phyloP scores from a whole-genome alignment of 2,113 vertebrate species.

The human region DNA sequence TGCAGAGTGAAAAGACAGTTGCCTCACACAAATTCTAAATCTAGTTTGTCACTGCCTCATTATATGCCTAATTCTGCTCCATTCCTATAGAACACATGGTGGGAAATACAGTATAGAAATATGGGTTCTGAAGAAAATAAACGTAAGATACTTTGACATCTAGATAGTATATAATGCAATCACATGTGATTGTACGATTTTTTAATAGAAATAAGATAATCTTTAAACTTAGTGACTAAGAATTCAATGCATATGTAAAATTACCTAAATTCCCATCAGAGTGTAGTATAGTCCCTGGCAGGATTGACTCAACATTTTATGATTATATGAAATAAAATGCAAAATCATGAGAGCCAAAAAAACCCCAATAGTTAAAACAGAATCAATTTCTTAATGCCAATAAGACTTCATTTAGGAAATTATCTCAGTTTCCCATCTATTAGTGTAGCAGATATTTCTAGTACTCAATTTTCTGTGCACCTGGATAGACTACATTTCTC shows the following conservation, averaged over 20 bases:
- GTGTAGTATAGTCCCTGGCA: not conserved
- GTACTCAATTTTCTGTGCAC: not conserved
- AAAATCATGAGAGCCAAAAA: not conserved
- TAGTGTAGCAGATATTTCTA: not conserved
- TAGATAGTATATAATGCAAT: not conserved
- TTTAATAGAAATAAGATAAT: not conserved
- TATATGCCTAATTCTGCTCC: not conserved
- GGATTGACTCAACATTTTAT: not conserved
- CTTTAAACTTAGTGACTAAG: not conserved
- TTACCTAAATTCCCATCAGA: not conserved
- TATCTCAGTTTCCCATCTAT: not conserved
- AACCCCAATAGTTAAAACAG: not conserved
- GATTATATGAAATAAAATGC: not conserved
- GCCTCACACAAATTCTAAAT: not conserved
- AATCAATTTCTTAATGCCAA: not conserved
- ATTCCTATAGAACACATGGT: not conserved
- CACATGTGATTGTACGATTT: not conserved
- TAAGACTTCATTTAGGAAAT: not conserved
- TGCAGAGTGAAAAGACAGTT: not conserved
- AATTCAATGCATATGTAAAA: not conserved
- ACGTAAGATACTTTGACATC: not conserved
- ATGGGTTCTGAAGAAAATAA: not conserved
- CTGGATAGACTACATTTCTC: not conserved
- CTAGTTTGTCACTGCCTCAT: not conserved
- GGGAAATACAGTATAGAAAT: not conserved